These are phyloP conservation scores for Myiagra hebetior DNA, from an alignment of 2,113 vertebrate genomes.

Conservation along the genomic window DNA sequence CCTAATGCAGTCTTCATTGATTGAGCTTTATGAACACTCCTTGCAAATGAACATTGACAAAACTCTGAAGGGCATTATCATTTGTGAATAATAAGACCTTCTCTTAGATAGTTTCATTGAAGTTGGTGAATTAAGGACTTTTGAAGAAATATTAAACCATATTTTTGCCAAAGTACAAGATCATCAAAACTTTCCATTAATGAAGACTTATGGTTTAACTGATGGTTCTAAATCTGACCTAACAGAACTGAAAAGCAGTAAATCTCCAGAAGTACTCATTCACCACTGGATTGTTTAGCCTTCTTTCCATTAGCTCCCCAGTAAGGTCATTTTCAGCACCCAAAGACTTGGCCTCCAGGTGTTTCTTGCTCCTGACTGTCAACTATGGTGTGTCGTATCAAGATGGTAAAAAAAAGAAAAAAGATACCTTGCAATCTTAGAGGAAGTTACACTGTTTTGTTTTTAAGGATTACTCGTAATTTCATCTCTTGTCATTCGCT, in stretches of 20 bases:
- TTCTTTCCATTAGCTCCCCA: background rate
- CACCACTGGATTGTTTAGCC: background rate
- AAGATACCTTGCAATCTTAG: background rate
- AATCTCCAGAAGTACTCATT: background rate
- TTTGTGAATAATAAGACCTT: background rate
- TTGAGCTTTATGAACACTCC: background rate
- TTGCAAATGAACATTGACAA: background rate
- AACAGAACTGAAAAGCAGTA: background rate
- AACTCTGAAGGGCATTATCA: accelerated
- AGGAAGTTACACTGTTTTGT: background rate
- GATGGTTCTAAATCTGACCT: background rate
- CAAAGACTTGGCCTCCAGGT: background rate
- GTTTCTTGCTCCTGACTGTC: background rate
- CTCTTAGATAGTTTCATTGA: background rate
- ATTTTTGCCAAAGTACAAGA: background rate
- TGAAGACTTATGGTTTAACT: background rate
- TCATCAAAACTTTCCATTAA: background rate
- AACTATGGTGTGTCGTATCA: background rate
- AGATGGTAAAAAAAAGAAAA: background rate
- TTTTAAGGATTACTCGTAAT: background rate
- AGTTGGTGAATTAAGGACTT: background rate
- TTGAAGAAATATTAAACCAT: background rate
- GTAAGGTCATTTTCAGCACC: background rate
- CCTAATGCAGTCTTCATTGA: background rate
- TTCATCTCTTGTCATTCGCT: background rate